phyloP scores from a whole-genome alignment of 2,888 invertebrate species.

The Eurois occulta region DNA sequence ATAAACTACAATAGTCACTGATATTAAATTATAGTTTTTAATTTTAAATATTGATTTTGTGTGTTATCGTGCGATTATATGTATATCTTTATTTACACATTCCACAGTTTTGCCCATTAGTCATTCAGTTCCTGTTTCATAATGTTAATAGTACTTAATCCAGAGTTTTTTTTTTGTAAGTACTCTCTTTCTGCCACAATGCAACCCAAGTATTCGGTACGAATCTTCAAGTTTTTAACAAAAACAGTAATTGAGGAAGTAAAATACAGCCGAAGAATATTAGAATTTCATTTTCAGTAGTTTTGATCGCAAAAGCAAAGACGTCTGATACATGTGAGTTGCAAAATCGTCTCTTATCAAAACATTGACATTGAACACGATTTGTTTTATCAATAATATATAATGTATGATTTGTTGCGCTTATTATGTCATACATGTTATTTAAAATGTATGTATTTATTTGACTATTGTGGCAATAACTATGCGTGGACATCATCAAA shows the following conservation, averaged over 20 bases:
- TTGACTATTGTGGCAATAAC: background rate
- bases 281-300: background rate
- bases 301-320: slow-evolving; percentile 23
- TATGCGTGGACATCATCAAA: background rate
- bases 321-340: slow-evolving; percentile 31
- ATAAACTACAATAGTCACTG: slow-evolving; percentile 18
- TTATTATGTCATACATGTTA: slow-evolving; percentile 60
- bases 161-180: background rate
- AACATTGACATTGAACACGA: slow-evolving; percentile 58
- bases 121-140: slow-evolving; percentile 20
- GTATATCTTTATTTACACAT: slow-evolving; percentile 3
- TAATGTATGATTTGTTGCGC: slow-evolving; percentile 46
- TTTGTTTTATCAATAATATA: slow-evolving; percentile 54
- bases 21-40: slow-evolving; percentile 28
- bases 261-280: background rate
- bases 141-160: background rate
- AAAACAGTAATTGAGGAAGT: background rate
- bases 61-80: slow-evolving; percentile 12
- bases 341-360: slow-evolving; percentile 64
- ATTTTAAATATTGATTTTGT: slow-evolving; percentile 32
- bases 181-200: background rate
- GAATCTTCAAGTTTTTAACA: background rate
- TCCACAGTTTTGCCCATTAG: background rate
- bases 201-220: background rate
- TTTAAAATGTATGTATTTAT: slow-evolving; percentile 25